Evolutionary conservation across 2,113 vertebrate species (phyloP), one percentile per base, ranked within the genome.

Genomic region (Phaethon lepturus): DNA sequence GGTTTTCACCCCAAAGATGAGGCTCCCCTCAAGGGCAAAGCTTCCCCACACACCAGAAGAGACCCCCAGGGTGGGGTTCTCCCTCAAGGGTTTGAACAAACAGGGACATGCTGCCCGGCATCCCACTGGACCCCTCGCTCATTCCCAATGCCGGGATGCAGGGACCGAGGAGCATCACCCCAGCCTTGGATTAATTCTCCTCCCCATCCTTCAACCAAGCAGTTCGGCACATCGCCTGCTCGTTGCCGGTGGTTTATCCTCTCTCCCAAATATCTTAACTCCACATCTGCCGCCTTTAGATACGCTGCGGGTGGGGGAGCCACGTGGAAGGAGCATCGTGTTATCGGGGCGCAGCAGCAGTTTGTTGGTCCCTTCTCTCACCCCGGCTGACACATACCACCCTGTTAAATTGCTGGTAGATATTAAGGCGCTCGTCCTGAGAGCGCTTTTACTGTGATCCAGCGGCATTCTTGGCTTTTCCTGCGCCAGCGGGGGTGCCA

Each of bases 111-210:
- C 11, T 22, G 1, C 17, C 29, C 14, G 1, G 10, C 2, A 0
- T 14, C 59, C 68, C 35, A 14, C 31, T 68, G 14, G 35, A 29
- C 14, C 60, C 77, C 26, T 2, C 2, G 2, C 23, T 28, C 20
- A 26, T 0, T 13, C 31, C 22, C 1, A 1, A 4, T 1, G 31
- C 14, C 0, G 1, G 58, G 49, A 33, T 38, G 33, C 4, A 0
- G 33, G 38, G 35, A 35, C 1, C 1, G 3, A 17, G 25, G 19
- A 58, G 17, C 80, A 28, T 71, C 58, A 2, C 47, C 63, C 25
- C 56, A 26, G 6, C 42, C 24, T n/a, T 2, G 6, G 7, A 0
- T 42, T 14, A 42, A 31, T 17, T 33, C 58, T 49, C 16, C 22
- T 35, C 38, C 17, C 33, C 26, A 17, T 7, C 47, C 63, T n/a